A percentile compares a stretch with the other conserved stretches of the same genome.
Conservation (phyloP, 2,888 invertebrate genomes). For the Urechis unicinctus region DNA sequence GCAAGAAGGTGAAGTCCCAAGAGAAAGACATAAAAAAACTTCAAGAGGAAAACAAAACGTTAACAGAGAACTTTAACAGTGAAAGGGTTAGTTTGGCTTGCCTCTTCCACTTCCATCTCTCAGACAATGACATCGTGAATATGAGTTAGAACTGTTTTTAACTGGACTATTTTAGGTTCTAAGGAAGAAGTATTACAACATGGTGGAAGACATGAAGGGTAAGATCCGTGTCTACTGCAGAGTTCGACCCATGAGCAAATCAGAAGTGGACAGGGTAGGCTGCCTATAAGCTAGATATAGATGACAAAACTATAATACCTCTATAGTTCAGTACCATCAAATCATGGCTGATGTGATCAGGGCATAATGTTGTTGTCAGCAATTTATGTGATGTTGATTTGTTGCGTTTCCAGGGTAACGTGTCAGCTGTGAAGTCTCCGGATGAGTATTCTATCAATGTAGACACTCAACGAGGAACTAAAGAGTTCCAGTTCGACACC, state of each 20-base stretch:
- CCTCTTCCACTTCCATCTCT: no score
- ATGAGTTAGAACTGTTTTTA: neutral
- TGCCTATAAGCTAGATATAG: neutral
- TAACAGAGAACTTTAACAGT: slow-evolving; percentile 43
- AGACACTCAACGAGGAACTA: slow-evolving; percentile 45
- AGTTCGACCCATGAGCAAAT: slow-evolving; percentile 37
- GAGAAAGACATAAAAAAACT: slow-evolving; percentile 36
- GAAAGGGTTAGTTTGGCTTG: slow-evolving; percentile 37
- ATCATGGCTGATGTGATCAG: neutral
- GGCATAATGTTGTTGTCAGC: neutral
- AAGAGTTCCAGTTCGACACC: slow-evolving; percentile 50
- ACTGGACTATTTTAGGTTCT: slow-evolving; percentile 29
- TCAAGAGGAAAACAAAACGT: slow-evolving; percentile 35
- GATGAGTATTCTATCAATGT: slow-evolving; percentile 46
- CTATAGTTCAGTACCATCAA: no score
- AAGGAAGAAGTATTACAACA: slow-evolving; percentile 48
- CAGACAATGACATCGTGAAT: no score
- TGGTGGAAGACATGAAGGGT: slow-evolving; percentile 50
- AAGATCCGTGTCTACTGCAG: slow-evolving; percentile 47
- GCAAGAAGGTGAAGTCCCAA: slow-evolving; percentile 32
- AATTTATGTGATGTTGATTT: neutral
- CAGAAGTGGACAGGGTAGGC: slow-evolving; percentile 36
- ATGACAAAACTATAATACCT: neutral
- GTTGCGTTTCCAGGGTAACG: slow-evolving; percentile 30
- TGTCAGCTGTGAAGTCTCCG: slow-evolving; percentile 32